Conservation (phyloP, 2,113 vertebrate genomes). For the Columbina picui region DNA sequence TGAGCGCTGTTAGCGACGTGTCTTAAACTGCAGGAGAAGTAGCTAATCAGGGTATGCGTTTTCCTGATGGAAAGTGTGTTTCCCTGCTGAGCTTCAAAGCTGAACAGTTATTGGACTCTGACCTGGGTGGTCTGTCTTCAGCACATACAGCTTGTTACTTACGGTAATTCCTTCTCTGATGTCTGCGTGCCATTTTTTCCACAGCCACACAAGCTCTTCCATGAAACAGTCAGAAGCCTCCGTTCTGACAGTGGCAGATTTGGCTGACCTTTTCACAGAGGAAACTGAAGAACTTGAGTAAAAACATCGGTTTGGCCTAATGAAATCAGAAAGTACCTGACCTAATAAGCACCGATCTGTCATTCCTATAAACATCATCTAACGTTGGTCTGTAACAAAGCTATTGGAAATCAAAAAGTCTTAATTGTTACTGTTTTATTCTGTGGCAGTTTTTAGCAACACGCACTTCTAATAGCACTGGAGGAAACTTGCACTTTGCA, state of each 20-base stretch:
- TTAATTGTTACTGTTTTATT: constrained; percentile 24
- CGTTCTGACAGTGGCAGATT: constrained; percentile 91
- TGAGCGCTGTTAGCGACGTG: neutral
- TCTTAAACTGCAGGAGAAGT: neutral
- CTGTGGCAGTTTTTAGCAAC: constrained; percentile 25
- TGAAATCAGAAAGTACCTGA: neutral
- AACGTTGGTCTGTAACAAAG: neutral
- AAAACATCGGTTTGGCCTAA: constrained; percentile 19
- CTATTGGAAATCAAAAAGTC: neutral
- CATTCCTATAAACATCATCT: constrained; percentile 24
- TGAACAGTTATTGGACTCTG: neutral
- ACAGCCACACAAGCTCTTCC: constrained; percentile 86
- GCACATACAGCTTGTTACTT: neutral
- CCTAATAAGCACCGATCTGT: neutral
- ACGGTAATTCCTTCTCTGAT: neutral
- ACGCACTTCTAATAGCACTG: constrained; percentile 42
- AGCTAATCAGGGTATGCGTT: neutral
- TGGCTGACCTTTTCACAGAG: constrained; percentile 94
- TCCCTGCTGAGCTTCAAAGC: neutral
- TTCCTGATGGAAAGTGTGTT: neutral
- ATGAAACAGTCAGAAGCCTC: constrained; percentile 95
- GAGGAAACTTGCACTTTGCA: constrained; percentile 69
- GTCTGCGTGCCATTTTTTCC: neutral
- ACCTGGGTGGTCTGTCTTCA: neutral
- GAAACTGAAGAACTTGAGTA: constrained; percentile 88